Conservation (phyloP, 2,888 invertebrate species). For the Hypomecis punctinalis region DNA sequence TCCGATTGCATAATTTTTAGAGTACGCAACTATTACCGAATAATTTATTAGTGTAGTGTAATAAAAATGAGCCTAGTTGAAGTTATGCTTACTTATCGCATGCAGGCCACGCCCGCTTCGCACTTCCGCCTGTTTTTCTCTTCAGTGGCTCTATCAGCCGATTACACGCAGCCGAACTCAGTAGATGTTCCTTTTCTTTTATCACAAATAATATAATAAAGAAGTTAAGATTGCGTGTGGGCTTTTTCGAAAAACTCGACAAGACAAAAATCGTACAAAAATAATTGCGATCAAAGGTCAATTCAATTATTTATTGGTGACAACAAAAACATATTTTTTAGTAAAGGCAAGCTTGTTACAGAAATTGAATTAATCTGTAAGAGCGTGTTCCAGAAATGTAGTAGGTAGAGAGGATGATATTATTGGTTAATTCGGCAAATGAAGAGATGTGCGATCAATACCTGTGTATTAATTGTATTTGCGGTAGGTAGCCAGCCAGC, state of each 20-base stretch:
- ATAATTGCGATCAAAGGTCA: slow-evolving; percentile 4
- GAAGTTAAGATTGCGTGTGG: slow-evolving; percentile 5
- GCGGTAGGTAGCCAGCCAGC: too few relatives aligned
- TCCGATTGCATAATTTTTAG: too few relatives aligned
- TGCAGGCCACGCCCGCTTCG: too few relatives aligned
- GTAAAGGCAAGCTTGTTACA: background rate
- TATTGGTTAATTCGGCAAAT: too few relatives aligned
- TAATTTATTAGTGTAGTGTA: too few relatives aligned
- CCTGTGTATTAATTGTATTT: too few relatives aligned
- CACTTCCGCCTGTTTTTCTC: too few relatives aligned
- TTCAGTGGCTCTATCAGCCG: slow-evolving; percentile 43
- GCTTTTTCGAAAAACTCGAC: slow-evolving; percentile 4
- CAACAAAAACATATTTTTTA: background rate
- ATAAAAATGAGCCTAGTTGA: too few relatives aligned
- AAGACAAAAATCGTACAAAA: slow-evolving; percentile 8
- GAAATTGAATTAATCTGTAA: background rate
- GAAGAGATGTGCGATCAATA: too few relatives aligned
- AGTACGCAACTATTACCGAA: too few relatives aligned
- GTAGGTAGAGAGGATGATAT: too few relatives aligned
- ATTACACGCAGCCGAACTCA: slow-evolving; percentile 38
- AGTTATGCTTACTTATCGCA: too few relatives aligned
- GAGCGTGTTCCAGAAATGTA: background rate
- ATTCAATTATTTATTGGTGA: slow-evolving; percentile 6
- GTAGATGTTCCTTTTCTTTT: slow-evolving; percentile 11
- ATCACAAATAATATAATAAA: slow-evolving; percentile 17